phyloP scores from a whole-genome alignment of 2,888 invertebrate species.

The Automeris io region DNA sequence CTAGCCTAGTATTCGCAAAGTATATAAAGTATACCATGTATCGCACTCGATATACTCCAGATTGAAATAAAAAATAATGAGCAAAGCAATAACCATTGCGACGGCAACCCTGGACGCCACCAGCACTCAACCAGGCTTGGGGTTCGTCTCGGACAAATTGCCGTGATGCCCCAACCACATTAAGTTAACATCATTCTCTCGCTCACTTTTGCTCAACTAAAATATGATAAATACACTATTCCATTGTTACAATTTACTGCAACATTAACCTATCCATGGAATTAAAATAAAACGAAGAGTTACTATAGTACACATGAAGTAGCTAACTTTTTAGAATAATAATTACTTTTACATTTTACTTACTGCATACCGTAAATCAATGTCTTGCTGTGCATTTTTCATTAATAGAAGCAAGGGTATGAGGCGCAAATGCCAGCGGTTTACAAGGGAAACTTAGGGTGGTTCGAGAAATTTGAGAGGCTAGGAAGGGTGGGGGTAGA shows the following conservation, averaged over 20 bases:
- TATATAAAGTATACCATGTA: not conserved
- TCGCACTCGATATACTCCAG: conserved; percentile 5
- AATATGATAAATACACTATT: conserved; percentile 40
- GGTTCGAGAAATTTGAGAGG: conserved; percentile 32
- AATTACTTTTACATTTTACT: not conserved
- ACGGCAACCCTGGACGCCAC: conserved; percentile 44
- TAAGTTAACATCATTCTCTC: conserved; percentile 60
- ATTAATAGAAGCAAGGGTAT: conserved; percentile 53
- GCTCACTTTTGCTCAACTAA: conserved; percentile 34
- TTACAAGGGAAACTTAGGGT: conserved; percentile 44
- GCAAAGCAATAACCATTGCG: conserved; percentile 22
- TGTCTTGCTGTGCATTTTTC: conserved; percentile 51
- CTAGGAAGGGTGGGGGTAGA: conserved; percentile 40
- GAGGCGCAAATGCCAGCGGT: conserved; percentile 63
- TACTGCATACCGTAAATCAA: conserved; percentile 28
- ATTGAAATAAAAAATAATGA: conserved; percentile 16
- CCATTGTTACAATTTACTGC: conserved; percentile 51
- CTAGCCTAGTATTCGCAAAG: too few species aligned
- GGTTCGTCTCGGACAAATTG: conserved; percentile 73
- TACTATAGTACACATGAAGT: not conserved
- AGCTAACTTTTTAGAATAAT: not conserved
- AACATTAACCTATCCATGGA: too few species aligned
- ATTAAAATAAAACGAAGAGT: not conserved
- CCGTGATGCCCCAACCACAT: conserved; percentile 70
- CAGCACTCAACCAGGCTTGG: conserved; percentile 54